Evolutionary conservation across 2,797 vertebrate genomes (phyloP).

Genomic region (Babyrousa celebensis): DNA sequence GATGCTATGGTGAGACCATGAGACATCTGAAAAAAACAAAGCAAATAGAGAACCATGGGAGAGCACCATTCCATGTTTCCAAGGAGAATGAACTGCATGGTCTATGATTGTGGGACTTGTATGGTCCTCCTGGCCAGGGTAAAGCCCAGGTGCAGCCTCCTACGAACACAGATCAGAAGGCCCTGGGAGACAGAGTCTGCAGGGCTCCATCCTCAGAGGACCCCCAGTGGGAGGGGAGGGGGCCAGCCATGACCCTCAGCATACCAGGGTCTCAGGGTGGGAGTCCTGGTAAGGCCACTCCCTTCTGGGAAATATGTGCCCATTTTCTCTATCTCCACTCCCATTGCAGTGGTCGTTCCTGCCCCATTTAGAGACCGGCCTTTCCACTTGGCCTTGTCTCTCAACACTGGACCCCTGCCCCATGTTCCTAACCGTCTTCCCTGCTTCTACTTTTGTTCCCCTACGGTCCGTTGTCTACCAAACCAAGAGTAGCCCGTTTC

Average conservation of each 20-base stretch:
- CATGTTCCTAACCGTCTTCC: background rate
- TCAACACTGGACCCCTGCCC: background rate
- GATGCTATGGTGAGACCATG: background rate
- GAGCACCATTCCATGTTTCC: background rate
- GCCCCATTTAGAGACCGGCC: background rate
- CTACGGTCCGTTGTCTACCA: background rate
- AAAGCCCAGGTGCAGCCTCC: background rate
- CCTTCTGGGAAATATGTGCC: background rate
- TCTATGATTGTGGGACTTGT: no score
- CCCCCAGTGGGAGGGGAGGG: background rate
- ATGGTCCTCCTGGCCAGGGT: background rate
- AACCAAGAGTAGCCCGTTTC: background rate
- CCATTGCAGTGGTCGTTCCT: rapidly evolving
- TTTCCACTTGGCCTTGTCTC: background rate
- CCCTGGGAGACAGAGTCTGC: background rate
- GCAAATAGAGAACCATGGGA: background rate
- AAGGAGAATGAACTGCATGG: background rate
- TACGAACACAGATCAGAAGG: no score
- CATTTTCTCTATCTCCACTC: background rate
- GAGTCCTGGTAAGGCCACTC: background rate
- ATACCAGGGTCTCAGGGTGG: background rate
- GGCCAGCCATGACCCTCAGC: background rate
- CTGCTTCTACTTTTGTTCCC: background rate
- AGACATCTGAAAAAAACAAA: no score
- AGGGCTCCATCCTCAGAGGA: no score